Percentiles rank a stretch among this genome's conserved stretches.
Conservation (phyloP, 2,113 vertebrate species). For the Nanger granti region DNA sequence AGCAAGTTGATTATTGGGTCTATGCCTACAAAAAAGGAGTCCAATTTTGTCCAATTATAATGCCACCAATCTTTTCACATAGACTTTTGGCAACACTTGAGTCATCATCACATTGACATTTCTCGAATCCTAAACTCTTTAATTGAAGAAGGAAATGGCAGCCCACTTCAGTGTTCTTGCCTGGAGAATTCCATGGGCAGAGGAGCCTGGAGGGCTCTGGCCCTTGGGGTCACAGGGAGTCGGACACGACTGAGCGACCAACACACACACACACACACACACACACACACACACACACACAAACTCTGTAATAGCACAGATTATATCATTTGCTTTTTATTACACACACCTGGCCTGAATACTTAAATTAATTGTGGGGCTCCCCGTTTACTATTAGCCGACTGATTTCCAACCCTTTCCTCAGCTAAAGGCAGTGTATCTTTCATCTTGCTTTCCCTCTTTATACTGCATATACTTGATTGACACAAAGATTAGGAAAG, state of each 20-base stretch:
- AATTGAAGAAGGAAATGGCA: not conserved
- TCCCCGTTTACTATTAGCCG: not conserved
- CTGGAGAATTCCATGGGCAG: not conserved
- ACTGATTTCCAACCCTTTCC: not conserved
- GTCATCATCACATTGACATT: not conserved
- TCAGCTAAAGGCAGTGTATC: not conserved
- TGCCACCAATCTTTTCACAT: not conserved
- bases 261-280: not conserved
- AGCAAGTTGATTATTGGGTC: not conserved
- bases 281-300: not conserved
- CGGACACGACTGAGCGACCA: accelerated
- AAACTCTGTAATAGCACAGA: not conserved
- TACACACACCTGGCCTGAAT: not conserved
- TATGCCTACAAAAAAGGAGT: not conserved
- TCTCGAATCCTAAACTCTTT: not conserved
- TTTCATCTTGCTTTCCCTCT: not conserved
- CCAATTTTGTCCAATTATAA: not conserved
- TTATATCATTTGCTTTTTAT: not conserved
- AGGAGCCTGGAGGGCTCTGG: not conserved
- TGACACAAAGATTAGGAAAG: not conserved
- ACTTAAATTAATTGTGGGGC: not conserved
- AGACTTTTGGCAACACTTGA: not conserved
- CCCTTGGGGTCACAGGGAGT: not conserved
- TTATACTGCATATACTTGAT: not conserved
- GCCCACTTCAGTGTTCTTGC: not conserved